Conservation (phyloP, 35 echinoderm and acorn worm genomes). For the Acanthaster planci region DNA sequence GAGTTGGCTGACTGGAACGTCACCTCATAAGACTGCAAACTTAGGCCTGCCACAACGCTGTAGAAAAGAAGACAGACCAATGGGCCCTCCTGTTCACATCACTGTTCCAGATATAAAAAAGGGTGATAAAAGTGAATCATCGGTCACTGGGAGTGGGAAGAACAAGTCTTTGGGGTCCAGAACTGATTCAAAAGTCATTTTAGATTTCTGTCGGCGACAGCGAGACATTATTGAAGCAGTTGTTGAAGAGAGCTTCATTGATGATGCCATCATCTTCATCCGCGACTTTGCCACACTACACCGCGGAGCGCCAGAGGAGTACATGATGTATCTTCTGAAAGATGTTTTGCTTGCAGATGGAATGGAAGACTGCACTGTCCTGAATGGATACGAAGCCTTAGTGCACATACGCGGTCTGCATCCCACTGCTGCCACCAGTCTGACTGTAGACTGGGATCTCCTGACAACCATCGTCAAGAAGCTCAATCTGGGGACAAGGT, state of each 20-base stretch:
- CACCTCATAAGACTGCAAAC: background rate
- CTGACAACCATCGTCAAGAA: background rate
- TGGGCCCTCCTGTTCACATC: background rate
- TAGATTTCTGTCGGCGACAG: background rate
- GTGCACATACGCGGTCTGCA: slow-evolving; percentile 3
- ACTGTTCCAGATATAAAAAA: background rate
- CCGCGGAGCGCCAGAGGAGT: slow-evolving; percentile 11
- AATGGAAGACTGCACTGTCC: background rate
- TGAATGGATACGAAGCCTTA: background rate
- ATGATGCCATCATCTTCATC: background rate
- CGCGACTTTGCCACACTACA: slow-evolving; percentile 7
- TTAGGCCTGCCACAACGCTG: background rate
- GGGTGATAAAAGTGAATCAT: background rate
- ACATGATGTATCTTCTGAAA: slow-evolving; percentile 23
- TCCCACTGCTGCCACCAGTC: background rate
- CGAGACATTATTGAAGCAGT: background rate
- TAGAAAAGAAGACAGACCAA: background rate
- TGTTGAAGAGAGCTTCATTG: background rate
- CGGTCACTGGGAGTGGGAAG: no score
- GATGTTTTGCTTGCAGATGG: background rate
- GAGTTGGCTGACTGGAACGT: slow-evolving; percentile 1
- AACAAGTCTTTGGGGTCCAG: background rate
- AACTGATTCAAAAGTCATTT: background rate
- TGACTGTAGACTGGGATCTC: slow-evolving; percentile 8
- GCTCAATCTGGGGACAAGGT: background rate